Percentiles rank a stretch among this genome's conserved stretches.
These are phyloP conservation scores for Borostomias antarcticus DNA, from an alignment of 2,797 vertebrate genomes.

Conservation along the genomic window DNA sequence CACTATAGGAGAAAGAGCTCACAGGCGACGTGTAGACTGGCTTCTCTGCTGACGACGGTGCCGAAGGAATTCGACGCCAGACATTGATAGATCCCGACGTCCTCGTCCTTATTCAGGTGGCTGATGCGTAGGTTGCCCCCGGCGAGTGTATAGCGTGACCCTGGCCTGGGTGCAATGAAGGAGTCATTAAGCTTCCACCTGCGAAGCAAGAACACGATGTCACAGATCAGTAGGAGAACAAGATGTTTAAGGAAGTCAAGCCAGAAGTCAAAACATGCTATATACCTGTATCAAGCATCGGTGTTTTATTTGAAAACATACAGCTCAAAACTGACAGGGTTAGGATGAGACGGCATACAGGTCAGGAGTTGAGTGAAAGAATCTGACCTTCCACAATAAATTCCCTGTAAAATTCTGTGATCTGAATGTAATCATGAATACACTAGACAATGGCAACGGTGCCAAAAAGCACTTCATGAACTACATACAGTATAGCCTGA, in stretches of 20 bases:
- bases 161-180: slow-evolving; percentile 79
- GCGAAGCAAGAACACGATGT: slow-evolving; percentile 42
- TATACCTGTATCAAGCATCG: too few relatives aligned
- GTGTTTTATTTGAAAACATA: too few relatives aligned
- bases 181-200: slow-evolving; percentile 96
- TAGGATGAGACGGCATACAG: too few relatives aligned
- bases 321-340: too few relatives aligned
- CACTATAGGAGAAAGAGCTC: too few relatives aligned
- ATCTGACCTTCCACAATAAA: neutral
- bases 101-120: slow-evolving; percentile 86
- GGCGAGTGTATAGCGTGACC: slow-evolving; percentile 85
- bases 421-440: neutral
- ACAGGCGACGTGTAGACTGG: slow-evolving; percentile 93
- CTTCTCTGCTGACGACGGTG: slow-evolving; percentile 90
- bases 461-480: neutral
- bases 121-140: slow-evolving; percentile 91
- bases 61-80: slow-evolving; percentile 91
- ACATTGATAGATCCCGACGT: slow-evolving; percentile 91
- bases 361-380: too few relatives aligned
- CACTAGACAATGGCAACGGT: neutral
- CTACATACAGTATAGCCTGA: neutral
- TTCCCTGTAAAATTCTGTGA: neutral
- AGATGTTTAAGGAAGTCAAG: neutral
- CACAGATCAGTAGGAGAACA: neutral
- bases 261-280: neutral